Evolutionary conservation across 2,888 invertebrate species (phyloP).

Genomic region (Cantharis lateralis): DNA sequence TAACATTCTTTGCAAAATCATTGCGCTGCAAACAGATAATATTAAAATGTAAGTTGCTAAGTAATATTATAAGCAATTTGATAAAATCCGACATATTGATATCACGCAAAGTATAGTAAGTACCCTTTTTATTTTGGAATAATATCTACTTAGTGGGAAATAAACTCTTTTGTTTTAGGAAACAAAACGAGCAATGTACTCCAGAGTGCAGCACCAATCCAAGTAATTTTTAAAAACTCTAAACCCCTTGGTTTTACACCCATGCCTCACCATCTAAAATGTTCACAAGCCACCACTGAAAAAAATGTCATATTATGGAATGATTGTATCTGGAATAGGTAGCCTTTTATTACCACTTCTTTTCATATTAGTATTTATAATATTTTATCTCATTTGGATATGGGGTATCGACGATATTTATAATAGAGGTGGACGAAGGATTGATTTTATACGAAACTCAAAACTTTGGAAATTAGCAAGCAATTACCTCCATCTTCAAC

Average conservation of each 20-base stretch:
- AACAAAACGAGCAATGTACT: not conserved
- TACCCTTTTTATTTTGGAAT: too few species aligned
- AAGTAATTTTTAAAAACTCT: too few species aligned
- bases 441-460: conserved; percentile 62
- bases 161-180: not conserved
- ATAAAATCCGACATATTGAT: not conserved
- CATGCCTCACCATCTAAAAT: too few species aligned
- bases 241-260: too few species aligned
- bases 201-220: too few species aligned
- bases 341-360: not conserved
- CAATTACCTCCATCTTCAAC: conserved; percentile 82
- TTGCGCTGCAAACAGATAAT: not conserved
- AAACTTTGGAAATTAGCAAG: conserved; percentile 73
- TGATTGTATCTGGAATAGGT: not conserved
- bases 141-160: too few species aligned
- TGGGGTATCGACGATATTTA: conserved; percentile 62
- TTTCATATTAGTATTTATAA: conserved; percentile 28
- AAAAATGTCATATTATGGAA: not conserved
- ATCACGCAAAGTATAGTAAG: not conserved
- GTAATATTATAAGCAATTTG: not conserved
- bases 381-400: conserved; percentile 70
- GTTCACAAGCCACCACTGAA: too few species aligned
- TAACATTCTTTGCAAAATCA: not conserved
- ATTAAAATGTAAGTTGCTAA: not conserved
- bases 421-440: conserved; percentile 60